Base-by-base conservation (phyloP, 2,113 vertebrate species). In the Antechinus flavipes region DNA sequence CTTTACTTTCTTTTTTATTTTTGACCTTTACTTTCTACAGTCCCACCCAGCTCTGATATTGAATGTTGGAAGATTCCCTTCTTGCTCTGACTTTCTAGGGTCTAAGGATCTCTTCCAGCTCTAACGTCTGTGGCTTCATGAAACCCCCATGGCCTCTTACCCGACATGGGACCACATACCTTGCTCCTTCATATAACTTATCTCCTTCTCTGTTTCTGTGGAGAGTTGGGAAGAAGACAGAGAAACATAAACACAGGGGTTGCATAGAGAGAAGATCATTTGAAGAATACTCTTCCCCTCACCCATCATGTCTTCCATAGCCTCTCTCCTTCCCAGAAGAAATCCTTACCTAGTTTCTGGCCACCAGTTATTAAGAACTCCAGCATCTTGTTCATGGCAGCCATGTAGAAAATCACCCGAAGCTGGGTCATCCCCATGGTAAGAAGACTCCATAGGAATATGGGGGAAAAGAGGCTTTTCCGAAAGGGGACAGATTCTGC, bases 361-460 rank as follows among this genome's bases (percentile, higher is more conserved):
- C 96, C 94, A 0, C 94, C 96, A 0, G 95, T 98, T n/a, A 99
- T 98, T n/a, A 99, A 30, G 95, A 98, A 99, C 98, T 99, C 99
- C 95, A 99, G 97, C 99, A 99, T 99, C 98, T 99, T 99, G 98
- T 99, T 99, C 99, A 99, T 99, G 56, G 99, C 98, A 0, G 99
- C 99, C 99, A 99, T 99, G 97, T 98, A 99, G 98, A 99, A 99
- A 96, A 99, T 99, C 96, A 99, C 96, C 10, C 99, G 99, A 58
- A 99, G 96, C 97, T 99, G 99, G 52, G 99, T 99, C 98, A 99
- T 99, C 46, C 98, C 98, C 99, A 99, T 99, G 11, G 99, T 99
- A 3, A 99, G 89, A 93, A 99, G 98, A 97, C 99, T 99, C 99
- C 99, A 99, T 90, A 99, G 98, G 98, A 99, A 99, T 96, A 99